Conservation (phyloP, 2,797 vertebrate genomes). For the Sarcophilus harrisii region DNA sequence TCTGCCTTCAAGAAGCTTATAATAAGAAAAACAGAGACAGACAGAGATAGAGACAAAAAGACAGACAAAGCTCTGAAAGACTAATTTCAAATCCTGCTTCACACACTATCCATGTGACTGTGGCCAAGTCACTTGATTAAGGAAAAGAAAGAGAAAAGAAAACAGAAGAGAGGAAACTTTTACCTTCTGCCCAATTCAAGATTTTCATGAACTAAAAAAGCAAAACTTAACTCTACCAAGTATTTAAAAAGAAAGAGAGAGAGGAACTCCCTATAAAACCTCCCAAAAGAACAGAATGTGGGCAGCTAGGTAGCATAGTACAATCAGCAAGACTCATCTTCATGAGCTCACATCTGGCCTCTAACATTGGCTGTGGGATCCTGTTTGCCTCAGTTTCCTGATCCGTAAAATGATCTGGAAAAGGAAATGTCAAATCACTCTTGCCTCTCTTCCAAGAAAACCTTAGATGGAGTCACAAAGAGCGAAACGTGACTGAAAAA, state of each 20-base stretch:
- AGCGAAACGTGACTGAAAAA: neutral
- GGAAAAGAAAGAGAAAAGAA: neutral
- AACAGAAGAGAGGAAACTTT: neutral
- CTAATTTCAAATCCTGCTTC: neutral
- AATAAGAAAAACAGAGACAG: no score
- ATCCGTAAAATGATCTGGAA: no score
- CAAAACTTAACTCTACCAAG: neutral
- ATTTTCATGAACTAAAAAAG: neutral
- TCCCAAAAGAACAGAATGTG: neutral
- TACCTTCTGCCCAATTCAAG: neutral
- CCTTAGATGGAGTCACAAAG: no score
- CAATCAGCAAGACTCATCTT: neutral
- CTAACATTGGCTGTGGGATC: neutral
- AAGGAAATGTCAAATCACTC: no score
- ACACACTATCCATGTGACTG: neutral
- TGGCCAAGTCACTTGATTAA: neutral
- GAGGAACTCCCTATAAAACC: neutral
- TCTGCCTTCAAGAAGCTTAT: neutral
- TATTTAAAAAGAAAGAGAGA: neutral
- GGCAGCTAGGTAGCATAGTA: no score
- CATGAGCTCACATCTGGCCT: neutral
- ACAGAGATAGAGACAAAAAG: no score
- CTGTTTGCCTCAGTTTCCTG: neutral
- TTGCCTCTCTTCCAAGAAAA: no score
- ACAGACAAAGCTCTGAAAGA: neutral